Base-by-base conservation (phyloP, 1,140 invertebrate genomes). In the Drosophila paulistorum region DNA sequence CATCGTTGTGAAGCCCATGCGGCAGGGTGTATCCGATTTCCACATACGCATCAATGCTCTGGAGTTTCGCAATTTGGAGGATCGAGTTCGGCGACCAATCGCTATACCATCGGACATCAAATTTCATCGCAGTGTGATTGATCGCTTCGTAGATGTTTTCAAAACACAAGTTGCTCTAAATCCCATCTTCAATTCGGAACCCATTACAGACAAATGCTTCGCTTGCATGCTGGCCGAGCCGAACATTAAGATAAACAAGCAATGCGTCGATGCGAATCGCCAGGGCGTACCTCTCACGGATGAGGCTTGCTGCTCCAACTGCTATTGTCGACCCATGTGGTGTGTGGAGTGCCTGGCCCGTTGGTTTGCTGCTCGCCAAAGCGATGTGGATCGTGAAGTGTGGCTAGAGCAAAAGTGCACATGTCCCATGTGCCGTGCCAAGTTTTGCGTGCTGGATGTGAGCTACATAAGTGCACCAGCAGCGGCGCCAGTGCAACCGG, bases 291-390 rank as follows among this genome's bases (percentile, higher is more conserved):
- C 92, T 69, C 13, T 92, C 74, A 35, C 87, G 5, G 66, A 71
- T 11, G 83, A 89, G 57, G 79, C 90, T 5, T 90, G 92, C 33
- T 95, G 94, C 81, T 93, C 93, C 62, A 93, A 93, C 66, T 94
- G 94, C 71, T 91, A 93, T 69, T 97, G 96, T 86, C 94, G 96
- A 58, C 97, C 97, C 14, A 96, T 98, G 95, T 98, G 97, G 97
- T 98, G 97, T 93, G 92, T 95, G 7, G 94, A 96, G 71, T 97
- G 97, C 90, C 94, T 97, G 93, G 97, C 95, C 2, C 96, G 96
- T 92, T 98, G 97, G 97, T 97, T 96, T 93, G 96, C 96, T 37
- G 95, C 96, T 55, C 94, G 96, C 51, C 97, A 98, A 93, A 95
- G 96, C 84, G 94, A 96, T 75, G 93, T 94, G 41, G 92, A 93